phyloP scores from a whole-genome alignment of 1,140 invertebrate genomes.

The Drosophila lowei region DNA sequence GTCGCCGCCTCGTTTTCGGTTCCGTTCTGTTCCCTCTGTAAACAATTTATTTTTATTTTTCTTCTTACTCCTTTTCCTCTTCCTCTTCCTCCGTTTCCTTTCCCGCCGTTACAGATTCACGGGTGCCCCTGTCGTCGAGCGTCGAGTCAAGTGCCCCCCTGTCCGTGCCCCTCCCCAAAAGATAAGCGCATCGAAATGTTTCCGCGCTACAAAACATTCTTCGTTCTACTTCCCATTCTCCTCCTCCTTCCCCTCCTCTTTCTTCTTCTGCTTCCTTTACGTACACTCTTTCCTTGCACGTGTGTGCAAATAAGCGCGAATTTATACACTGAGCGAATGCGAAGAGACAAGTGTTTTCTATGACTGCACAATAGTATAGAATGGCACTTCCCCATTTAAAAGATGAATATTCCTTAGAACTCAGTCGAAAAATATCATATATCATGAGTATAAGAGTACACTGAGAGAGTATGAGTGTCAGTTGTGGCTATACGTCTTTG shows the following conservation, averaged over 20 bases:
- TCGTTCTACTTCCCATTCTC: constrained; percentile 5
- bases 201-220: constrained; percentile 57
- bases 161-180: neutral
- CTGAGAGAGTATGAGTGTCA: too few relatives aligned
- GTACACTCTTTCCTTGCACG: neutral
- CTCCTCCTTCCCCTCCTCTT: neutral
- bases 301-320: constrained; percentile 15
- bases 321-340: constrained; percentile 1
- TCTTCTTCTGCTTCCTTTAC: neutral
- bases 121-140: constrained; percentile 39
- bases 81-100: neutral
- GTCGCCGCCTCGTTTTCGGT: constrained; percentile 25
- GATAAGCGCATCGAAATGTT: constrained; percentile 73
- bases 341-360: neutral
- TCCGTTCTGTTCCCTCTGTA: constrained; percentile 26
- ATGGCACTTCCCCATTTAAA: too few relatives aligned
- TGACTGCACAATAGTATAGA: too few relatives aligned
- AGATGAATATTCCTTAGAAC: too few relatives aligned
- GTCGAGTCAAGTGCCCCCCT: constrained; percentile 62
- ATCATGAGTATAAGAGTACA: too few relatives aligned
- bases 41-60: constrained; percentile 75
- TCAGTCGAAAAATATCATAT: too few relatives aligned
- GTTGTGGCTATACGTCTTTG: too few relatives aligned
- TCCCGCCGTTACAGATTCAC: neutral
- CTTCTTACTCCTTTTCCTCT: constrained; percentile 25